Evolutionary conservation across 1,140 invertebrate genomes (phyloP), one percentile per base, ranked within the genome.

Genomic region (Panulirus ornatus): DNA sequence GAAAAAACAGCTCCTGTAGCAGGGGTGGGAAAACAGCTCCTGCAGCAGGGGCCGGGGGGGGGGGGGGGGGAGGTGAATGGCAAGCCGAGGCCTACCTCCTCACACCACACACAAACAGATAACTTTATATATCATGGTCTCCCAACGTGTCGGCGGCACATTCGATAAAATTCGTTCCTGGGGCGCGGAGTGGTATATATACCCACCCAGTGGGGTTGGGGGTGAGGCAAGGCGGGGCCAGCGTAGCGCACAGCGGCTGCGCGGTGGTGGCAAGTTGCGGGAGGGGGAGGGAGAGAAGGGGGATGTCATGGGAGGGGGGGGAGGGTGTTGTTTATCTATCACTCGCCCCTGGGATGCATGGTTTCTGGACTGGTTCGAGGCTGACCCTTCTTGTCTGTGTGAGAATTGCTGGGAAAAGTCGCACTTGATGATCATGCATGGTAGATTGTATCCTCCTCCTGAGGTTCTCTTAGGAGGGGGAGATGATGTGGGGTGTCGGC

Each of bases 91-190:
- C 40, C n/a, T 40, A 14, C 14, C 79, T 38, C 44, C 27, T 51
- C 78, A 54, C 79, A 75, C 79, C 81, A 47, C 70, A 89, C 87
- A 83, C 47, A 86, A 71, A 76, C 76, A 83, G 42, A 66, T 84
- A 30, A 89, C 78, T 89, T 89, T 82, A n/a, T n/a, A n/a, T n/a
- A 89, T 89, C 87, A 89, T 89, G 70, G n/a, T 82, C 38, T 89
- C 78, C 70, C 30, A 83, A 89, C 81, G 73, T 70, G 87, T 89
- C 79, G 66, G 78, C 70, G 87, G 87, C 87, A 81, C 87, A 89
- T 89, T 89, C 87, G 87, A 89, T 89, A 89, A 89, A 89, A 89
- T 89, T 89, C 87, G 87, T 89, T 51, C 75, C 34, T 82, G 27
- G 87, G n/a, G 79, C 44, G 87, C 79, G 38, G 79, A 83, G 78